A percentile compares a stretch with the other conserved stretches of the same genome.
These are phyloP conservation scores for Grapholita molesta DNA, from an alignment of 1,140 invertebrate genomes.

Conservation along the genomic window DNA sequence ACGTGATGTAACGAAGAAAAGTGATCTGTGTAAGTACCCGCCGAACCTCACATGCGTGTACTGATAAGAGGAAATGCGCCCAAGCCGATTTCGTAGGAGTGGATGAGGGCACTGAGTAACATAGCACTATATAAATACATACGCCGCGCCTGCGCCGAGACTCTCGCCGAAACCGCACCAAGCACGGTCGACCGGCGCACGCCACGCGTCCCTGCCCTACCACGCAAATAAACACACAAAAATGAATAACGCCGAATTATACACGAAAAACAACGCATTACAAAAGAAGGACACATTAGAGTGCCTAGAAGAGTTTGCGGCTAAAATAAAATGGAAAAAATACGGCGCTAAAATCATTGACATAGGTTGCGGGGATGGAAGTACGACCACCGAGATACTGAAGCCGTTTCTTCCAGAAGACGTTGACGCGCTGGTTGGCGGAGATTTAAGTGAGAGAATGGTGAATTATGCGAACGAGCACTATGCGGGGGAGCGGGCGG, in stretches of 20 bases:
- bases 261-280: conserved; percentile 81
- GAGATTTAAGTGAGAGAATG: conserved; percentile 86
- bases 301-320: conserved; percentile 82
- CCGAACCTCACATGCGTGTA: neutral
- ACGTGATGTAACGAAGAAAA: neutral
- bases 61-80: neutral
- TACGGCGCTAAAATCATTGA: conserved; percentile 82
- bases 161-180: conserved; percentile 49
- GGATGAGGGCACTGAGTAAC: neutral
- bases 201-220: conserved; percentile 26
- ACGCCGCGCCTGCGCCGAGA: conserved; percentile 45
- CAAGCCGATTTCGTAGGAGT: neutral
- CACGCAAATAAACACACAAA: conserved; percentile 33
- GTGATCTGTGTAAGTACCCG: neutral
- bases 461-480: conserved; percentile 81
- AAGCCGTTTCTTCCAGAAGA: conserved; percentile 80
- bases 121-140: conserved; percentile 57
- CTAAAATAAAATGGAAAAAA: conserved; percentile 79
- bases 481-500: conserved; percentile 70
- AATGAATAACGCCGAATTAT: conserved; percentile 83
- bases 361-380: conserved; percentile 88
- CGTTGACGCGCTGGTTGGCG: conserved; percentile 77
- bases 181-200: conserved; percentile 41
- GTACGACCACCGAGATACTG: conserved; percentile 84
- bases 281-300: conserved; percentile 84